Conservation (phyloP, 2,888 invertebrate species). For the Dryocosmus kuriphilus region DNA sequence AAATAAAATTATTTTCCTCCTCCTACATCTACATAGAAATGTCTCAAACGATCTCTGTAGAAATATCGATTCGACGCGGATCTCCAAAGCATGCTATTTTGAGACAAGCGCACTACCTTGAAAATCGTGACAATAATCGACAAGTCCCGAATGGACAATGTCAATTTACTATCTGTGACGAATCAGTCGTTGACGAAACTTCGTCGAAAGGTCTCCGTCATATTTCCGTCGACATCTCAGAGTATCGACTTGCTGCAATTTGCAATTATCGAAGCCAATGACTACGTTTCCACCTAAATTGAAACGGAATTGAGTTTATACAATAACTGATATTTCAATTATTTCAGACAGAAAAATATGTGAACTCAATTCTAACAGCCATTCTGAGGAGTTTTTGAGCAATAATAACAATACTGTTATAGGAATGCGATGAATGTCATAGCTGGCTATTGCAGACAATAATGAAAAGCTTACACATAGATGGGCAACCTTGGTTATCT, state of each 20-base stretch:
- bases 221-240: constrained; percentile 34
- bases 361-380: constrained; percentile 29
- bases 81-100: background rate
- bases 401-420: constrained; percentile 31
- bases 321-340: constrained; percentile 14
- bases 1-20: background rate
- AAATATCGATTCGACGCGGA: constrained; percentile 44
- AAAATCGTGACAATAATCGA: constrained; percentile 47
- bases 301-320: constrained; percentile 3
- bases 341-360: constrained; percentile 19
- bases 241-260: constrained; percentile 19
- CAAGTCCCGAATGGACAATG: constrained; percentile 50
- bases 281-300: constrained; percentile 29
- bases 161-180: constrained; percentile 61
- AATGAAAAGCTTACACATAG: background rate
- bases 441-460: constrained; percentile 25
- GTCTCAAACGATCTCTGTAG: background rate
- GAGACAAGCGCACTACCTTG: constrained; percentile 40
- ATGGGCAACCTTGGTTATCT: constrained; percentile 21
- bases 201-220: constrained; percentile 68
- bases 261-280: background rate
- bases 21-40: background rate
- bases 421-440: constrained; percentile 35
- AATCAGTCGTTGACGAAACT: constrained; percentile 69
- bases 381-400: constrained; percentile 13